These are phyloP conservation scores for Orchesellides sinensis DNA, from an alignment of 2,888 invertebrate species.

Conservation along the genomic window DNA sequence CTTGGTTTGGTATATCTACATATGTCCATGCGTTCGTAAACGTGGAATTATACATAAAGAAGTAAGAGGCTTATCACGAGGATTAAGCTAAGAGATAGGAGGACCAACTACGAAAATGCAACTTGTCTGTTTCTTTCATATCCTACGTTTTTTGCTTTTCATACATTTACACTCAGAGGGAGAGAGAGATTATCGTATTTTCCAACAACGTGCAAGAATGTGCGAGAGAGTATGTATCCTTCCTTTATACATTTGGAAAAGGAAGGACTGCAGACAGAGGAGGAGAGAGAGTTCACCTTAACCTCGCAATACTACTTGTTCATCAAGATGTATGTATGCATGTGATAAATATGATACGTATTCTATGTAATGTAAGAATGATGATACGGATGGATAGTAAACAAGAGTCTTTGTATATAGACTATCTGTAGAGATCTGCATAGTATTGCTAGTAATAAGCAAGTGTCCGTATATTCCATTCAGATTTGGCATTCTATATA, in stretches of 20 bases:
- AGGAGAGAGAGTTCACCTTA: slow-evolving; percentile 53
- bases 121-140: slow-evolving; percentile 8
- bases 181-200: background rate
- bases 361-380: slow-evolving; percentile 15
- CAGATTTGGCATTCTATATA: background rate
- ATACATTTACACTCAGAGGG: background rate
- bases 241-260: background rate
- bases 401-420: background rate
- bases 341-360: slow-evolving; percentile 10
- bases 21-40: too few species aligned
- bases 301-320: slow-evolving; percentile 40
- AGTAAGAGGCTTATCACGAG: too few species aligned
- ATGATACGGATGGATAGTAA: slow-evolving; percentile 52
- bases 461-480: background rate
- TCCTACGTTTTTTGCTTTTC: background rate
- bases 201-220: background rate
- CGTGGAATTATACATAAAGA: too few species aligned
- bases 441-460: background rate
- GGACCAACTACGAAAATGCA: too few species aligned
- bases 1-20: too few species aligned
- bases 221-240: slow-evolving; percentile 29
- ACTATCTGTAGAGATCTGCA: background rate
- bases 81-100: too few species aligned
- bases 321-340: background rate
- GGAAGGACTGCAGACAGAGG: slow-evolving; percentile 42